These are phyloP conservation scores for Pasiphila rectangulata DNA, from an alignment of 2,888 invertebrate genomes.

Conservation along the genomic window DNA sequence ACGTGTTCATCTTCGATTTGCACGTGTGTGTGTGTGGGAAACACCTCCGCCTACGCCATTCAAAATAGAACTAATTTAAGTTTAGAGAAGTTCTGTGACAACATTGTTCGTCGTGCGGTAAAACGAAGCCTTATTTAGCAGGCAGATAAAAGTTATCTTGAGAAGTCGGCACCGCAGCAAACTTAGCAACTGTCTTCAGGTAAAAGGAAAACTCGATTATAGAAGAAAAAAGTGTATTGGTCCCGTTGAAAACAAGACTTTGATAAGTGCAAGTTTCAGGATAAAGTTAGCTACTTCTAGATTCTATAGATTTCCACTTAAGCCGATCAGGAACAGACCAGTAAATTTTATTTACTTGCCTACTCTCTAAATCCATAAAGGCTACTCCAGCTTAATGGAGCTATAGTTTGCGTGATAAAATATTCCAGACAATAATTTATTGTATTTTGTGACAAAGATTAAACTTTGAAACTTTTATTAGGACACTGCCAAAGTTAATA, in stretches of 20 bases:
- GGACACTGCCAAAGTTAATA: background rate
- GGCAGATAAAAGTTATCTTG: slow-evolving; percentile 64
- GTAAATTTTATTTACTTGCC: too few relatives aligned
- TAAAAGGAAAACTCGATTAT: slow-evolving; percentile 69
- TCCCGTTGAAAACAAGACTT: slow-evolving; percentile 45
- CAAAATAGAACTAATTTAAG: slow-evolving; percentile 56
- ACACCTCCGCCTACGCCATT: slow-evolving; percentile 35
- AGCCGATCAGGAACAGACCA: too few relatives aligned
- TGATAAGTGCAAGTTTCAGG: slow-evolving; percentile 40
- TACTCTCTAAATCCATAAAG: too few relatives aligned
- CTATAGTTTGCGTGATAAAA: too few relatives aligned
- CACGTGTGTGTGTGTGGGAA: slow-evolving; percentile 6
- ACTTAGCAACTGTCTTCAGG: slow-evolving; percentile 68
- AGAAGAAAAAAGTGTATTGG: slow-evolving; percentile 64
- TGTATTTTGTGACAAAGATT: too few relatives aligned
- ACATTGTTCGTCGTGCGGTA: slow-evolving; percentile 46
- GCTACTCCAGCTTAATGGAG: too few relatives aligned
- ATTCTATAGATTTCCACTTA: background rate
- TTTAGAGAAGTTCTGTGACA: slow-evolving; percentile 52
- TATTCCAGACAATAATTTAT: too few relatives aligned
- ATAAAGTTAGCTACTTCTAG: slow-evolving; percentile 7
- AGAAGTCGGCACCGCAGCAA: slow-evolving; percentile 61
- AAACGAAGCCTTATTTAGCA: slow-evolving; percentile 63
- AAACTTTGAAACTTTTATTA: background rate
- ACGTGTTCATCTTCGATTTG: slow-evolving; percentile 35